Evolutionary conservation across 1,140 invertebrate genomes (phyloP).

Genomic region (Aricia agestis): DNA sequence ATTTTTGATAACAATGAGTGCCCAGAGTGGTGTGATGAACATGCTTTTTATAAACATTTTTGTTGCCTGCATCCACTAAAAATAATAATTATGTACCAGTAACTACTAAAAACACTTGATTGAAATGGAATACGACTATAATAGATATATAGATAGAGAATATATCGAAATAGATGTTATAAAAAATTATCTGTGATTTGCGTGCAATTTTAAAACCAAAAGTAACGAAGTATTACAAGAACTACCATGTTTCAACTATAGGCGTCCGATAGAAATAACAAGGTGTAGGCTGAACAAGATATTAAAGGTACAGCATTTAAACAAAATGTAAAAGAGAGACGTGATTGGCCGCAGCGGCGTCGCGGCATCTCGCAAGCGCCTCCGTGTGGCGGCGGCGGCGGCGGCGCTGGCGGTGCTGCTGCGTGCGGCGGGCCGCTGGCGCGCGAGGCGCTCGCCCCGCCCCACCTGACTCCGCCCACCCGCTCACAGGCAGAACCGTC

Average conservation of each 20-base stretch:
- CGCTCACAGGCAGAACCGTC: too few species aligned
- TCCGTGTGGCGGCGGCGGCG: slow-evolving; percentile 18
- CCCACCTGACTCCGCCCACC: neutral
- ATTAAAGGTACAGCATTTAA: neutral
- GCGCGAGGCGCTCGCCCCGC: slow-evolving; percentile 5
- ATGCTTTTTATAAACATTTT: neutral
- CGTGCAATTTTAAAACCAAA: too few species aligned
- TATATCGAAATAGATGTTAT: too few species aligned
- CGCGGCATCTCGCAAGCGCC: neutral
- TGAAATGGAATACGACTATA: too few species aligned
- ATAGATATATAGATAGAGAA: too few species aligned
- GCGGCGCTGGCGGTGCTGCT: slow-evolving; percentile 15
- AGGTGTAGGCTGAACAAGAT: too few species aligned
- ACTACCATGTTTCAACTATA: too few species aligned
- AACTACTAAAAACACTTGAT: neutral
- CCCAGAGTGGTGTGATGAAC: neutral
- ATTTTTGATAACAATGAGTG: neutral
- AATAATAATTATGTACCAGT: neutral
- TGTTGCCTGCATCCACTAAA: neutral
- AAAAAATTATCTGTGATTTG: too few species aligned
- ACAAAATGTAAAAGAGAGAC: neutral
- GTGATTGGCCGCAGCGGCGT: slow-evolving; percentile 2
- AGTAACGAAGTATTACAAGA: too few species aligned
- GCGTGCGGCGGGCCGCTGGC: slow-evolving; percentile 5
- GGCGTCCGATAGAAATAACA: too few species aligned